A percentile compares a stretch with the other conserved stretches of the same genome.
These are phyloP conservation scores for Lycorma delicatula DNA, from an alignment of 1,140 invertebrate genomes.

Conservation along the genomic window DNA sequence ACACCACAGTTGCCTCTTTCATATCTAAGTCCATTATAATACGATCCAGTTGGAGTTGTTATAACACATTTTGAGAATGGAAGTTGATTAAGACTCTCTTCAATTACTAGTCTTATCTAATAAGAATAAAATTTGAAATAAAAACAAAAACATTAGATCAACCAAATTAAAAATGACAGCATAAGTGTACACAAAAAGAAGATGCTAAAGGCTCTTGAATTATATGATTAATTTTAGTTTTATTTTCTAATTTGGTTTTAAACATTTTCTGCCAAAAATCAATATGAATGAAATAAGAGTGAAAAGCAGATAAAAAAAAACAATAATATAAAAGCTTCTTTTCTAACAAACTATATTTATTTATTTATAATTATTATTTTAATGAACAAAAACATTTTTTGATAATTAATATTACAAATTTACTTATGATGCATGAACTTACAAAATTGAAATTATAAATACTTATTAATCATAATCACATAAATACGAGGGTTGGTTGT, in stretches of 20 bases:
- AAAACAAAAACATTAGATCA: background rate
- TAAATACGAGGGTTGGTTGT: too few species aligned
- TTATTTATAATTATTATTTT: too few species aligned
- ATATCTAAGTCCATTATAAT: slow-evolving; percentile 88
- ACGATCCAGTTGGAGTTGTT: slow-evolving; percentile 83
- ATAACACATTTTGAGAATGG: slow-evolving; percentile 85
- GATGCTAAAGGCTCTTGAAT: too few species aligned
- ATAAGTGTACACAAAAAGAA: background rate
- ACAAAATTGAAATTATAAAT: too few species aligned
- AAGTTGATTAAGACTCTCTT: slow-evolving; percentile 95
- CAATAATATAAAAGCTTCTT: too few species aligned
- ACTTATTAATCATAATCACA: too few species aligned
- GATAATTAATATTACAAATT: too few species aligned
- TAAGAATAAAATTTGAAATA: slow-evolving; percentile 6
- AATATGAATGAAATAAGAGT: background rate
- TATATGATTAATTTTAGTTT: too few species aligned
- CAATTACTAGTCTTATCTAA: slow-evolving; percentile 89
- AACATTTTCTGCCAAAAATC: background rate
- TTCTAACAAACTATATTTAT: too few species aligned
- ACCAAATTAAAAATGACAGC: background rate
- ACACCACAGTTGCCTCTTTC: slow-evolving; percentile 97
- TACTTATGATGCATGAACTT: too few species aligned
- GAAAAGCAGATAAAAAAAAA: too few species aligned
- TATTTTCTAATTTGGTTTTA: background rate
- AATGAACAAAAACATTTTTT: too few species aligned